Conservation (phyloP, 2,888 invertebrate species). For the Dastarcus helophoroides region DNA sequence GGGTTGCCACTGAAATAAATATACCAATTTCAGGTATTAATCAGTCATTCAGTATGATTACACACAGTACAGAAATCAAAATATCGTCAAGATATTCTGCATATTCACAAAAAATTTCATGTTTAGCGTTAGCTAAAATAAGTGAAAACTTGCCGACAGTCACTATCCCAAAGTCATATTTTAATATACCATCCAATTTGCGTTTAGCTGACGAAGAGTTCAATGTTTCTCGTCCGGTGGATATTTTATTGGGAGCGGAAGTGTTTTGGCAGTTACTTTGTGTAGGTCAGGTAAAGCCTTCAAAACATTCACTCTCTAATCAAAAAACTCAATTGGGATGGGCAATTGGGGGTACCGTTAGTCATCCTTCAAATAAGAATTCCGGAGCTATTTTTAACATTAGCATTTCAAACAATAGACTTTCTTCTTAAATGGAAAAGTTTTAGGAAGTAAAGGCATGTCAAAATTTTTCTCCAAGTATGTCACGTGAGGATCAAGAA, state of each 20-base stretch:
- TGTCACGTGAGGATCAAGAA: not conserved
- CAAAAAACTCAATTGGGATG: slow-evolving; percentile 11
- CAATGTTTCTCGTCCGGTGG: slow-evolving; percentile 5
- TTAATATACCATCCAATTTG: slow-evolving; percentile 6
- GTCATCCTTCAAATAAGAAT: not conserved
- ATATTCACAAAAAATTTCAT: slow-evolving; percentile 1
- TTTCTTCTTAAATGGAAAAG: not conserved
- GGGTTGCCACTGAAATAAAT: not conserved
- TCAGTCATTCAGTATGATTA: no score
- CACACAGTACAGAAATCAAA: slow-evolving; percentile 1
- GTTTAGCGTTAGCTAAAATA: not conserved
- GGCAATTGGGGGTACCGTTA: slow-evolving; percentile 8
- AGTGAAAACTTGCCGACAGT: not conserved
- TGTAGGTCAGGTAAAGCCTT: slow-evolving; percentile 10
- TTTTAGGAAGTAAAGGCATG: not conserved
- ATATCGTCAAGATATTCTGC: not conserved
- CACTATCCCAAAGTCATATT: not conserved
- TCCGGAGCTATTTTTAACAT: not conserved
- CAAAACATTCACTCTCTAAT: slow-evolving; percentile 1
- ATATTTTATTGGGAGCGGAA: slow-evolving; percentile 8
- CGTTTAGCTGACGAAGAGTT: slow-evolving; percentile 9
- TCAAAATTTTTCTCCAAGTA: not conserved
- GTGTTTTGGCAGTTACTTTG: slow-evolving; percentile 8
- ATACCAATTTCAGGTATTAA: not conserved
- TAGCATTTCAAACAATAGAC: slow-evolving; percentile 11